Evolutionary conservation across 2,113 vertebrate genomes (phyloP).

Genomic region (Bufo gargarizans): DNA sequence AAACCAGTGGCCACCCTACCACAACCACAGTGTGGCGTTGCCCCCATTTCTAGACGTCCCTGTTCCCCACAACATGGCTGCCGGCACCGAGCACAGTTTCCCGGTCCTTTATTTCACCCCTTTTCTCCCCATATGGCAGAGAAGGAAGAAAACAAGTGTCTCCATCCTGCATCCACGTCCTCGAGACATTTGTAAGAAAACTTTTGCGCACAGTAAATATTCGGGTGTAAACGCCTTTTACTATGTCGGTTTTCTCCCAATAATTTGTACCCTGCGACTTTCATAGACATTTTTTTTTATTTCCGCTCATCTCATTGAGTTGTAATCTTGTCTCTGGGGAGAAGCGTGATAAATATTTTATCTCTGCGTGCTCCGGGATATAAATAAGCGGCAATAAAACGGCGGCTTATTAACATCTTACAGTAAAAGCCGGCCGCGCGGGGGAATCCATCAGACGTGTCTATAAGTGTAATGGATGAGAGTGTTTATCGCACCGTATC

Average conservation of each 20-base stretch:
- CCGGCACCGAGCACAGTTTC: neutral
- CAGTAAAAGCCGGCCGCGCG: slow-evolving; percentile 31
- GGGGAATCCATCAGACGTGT: slow-evolving; percentile 33
- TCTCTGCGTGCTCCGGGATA: slow-evolving; percentile 25
- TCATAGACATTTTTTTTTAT: neutral
- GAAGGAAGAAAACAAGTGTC: neutral
- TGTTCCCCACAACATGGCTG: too few relatives aligned
- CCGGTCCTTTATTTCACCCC: neutral
- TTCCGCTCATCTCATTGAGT: slow-evolving; percentile 23
- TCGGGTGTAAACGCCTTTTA: neutral
- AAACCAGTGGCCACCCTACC: too few relatives aligned
- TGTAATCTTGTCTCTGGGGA: slow-evolving; percentile 39
- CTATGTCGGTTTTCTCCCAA: slow-evolving; percentile 2
- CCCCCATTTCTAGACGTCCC: too few relatives aligned
- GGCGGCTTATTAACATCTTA: slow-evolving; percentile 52
- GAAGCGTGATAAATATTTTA: slow-evolving; percentile 50
- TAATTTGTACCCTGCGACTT: slow-evolving; percentile 6
- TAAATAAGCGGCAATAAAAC: slow-evolving; percentile 54
- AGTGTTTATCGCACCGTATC: slow-evolving; percentile 39
- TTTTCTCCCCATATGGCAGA: neutral
- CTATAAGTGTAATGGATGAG: slow-evolving; percentile 55
- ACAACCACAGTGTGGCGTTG: too few relatives aligned
- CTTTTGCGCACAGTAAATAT: neutral
- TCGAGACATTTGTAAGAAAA: slow-evolving; percentile 2
- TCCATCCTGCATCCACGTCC: neutral